Base-by-base conservation (phyloP, 2,797 vertebrate genomes). In the Catharus ustulatus region DNA sequence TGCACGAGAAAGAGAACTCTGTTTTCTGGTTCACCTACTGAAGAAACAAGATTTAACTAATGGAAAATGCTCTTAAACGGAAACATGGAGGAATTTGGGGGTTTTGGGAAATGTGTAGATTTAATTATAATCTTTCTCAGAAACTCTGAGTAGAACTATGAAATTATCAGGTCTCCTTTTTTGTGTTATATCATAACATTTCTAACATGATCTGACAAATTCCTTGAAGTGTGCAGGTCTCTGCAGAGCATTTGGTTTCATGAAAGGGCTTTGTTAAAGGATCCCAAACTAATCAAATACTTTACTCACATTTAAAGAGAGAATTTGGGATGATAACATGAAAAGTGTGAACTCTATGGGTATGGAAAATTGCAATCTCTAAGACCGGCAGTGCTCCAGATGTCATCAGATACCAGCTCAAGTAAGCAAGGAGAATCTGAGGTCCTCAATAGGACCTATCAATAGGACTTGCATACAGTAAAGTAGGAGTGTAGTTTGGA, bases 21-120 rank as follows among this genome's bases (percentile, higher is more conserved):
- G 15, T 69, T 93, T 93, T 84, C 59, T 89, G 55, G 57, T 67
- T 90, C 66, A 55, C 45, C 67, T 84, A 58, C 49, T 48, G 40
- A 72, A 75, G 30, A 77, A 96, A 84, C 5, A 62, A 51, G 10
- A 51, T 69, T 66, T 62, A 38, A 52, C 38, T 51, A 64, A 48
- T 27, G 46, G 78, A 46, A 89, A 93, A 83, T 85, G 6, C 27
- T 57, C 27, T 27, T 62, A 86, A 80, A 76, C 54, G 55, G 27
- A 75, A 84, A 48, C 13, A 61, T 5, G 13, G 4, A 61, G 20
- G 10, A 82, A 18, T 1, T 1, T 48, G 1, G 4, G 18, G 1
- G 1, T 42, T 62, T 49, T 23, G 19, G 43, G 62, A 78, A 59
- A 52, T 43, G 7, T 59, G 19, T 62, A 66, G 14, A 45, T 76